These are phyloP conservation scores for Parnassius smintheus DNA, from an alignment of 2,888 invertebrate species.

Conservation along the genomic window DNA sequence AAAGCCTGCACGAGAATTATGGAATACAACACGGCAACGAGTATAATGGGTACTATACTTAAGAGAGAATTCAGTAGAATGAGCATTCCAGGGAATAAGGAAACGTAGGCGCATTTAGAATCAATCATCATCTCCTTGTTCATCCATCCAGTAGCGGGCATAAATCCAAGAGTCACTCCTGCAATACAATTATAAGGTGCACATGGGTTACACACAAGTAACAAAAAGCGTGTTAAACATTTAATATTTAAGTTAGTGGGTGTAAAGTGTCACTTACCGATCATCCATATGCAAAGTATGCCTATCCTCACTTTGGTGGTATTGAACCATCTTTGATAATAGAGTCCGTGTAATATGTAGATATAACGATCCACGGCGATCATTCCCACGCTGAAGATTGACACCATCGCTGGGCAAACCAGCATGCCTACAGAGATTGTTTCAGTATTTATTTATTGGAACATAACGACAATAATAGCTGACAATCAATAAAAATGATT, in stretches of 20 bases:
- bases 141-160: slow-evolving; percentile 82
- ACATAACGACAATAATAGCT: too few relatives aligned
- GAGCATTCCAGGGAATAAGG: slow-evolving; percentile 77
- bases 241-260: slow-evolving; percentile 8
- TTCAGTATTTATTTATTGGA: not conserved
- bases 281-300: slow-evolving; percentile 79
- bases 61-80: slow-evolving; percentile 78
- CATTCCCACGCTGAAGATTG: slow-evolving; percentile 83
- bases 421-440: slow-evolving; percentile 73
- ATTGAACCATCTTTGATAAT: slow-evolving; percentile 83
- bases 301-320: slow-evolving; percentile 79
- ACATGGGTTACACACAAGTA: slow-evolving; percentile 30
- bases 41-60: slow-evolving; percentile 74
- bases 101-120: slow-evolving; percentile 78
- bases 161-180: slow-evolving; percentile 81
- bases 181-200: slow-evolving; percentile 35
- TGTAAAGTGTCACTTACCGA: slow-evolving; percentile 59
- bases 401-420: slow-evolving; percentile 83
- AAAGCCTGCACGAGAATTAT: slow-evolving; percentile 82
- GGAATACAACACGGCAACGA: slow-evolving; percentile 76
- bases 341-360: slow-evolving; percentile 83
- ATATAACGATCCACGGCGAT: slow-evolving; percentile 84
- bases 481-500: too few relatives aligned
- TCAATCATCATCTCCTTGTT: slow-evolving; percentile 50
- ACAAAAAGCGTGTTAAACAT: slow-evolving; percentile 21